A percentile compares a stretch with the other conserved stretches of the same genome.
These are phyloP conservation scores for Teleopsis dalmanni DNA, from an alignment of 1,140 invertebrate genomes.

Conservation along the genomic window DNA sequence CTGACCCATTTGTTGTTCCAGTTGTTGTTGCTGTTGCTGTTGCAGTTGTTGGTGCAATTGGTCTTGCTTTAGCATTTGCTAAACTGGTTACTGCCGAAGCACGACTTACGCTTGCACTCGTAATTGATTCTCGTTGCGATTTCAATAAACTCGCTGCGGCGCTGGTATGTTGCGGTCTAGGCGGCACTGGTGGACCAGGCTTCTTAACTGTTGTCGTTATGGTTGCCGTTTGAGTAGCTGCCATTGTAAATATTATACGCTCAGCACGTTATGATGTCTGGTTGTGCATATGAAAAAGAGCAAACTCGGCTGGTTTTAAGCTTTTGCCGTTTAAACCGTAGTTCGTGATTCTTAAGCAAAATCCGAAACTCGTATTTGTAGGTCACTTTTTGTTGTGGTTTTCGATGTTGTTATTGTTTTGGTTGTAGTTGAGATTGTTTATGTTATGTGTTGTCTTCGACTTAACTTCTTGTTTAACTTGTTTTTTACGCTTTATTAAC, in stretches of 20 bases:
- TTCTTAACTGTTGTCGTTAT: constrained; percentile 30
- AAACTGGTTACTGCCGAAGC: not conserved
- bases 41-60: constrained; percentile 10
- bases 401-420: constrained; percentile 2
- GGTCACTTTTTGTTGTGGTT: constrained; percentile 30
- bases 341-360: constrained; percentile 3
- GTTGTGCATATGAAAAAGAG: not conserved
- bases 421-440: constrained; percentile 9
- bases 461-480: too few relatives aligned
- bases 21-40: constrained; percentile 11
- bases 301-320: not conserved
- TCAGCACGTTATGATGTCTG: constrained; percentile 3
- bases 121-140: constrained; percentile 8
- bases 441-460: too few relatives aligned
- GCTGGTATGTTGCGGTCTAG: constrained; percentile 26
- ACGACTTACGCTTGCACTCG: too few relatives aligned
- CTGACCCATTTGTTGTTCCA: not conserved
- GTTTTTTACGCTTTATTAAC: too few relatives aligned
- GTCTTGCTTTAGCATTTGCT: constrained; percentile 6
- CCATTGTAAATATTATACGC: constrained; percentile 14
- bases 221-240: constrained; percentile 17
- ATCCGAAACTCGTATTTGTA: constrained; percentile 41
- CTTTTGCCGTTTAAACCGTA: constrained; percentile 1
- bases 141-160: constrained; percentile 13
- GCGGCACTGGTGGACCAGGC: constrained; percentile 38